Conservation (phyloP, 1,140 invertebrate genomes). For the Cydia strobilella region DNA sequence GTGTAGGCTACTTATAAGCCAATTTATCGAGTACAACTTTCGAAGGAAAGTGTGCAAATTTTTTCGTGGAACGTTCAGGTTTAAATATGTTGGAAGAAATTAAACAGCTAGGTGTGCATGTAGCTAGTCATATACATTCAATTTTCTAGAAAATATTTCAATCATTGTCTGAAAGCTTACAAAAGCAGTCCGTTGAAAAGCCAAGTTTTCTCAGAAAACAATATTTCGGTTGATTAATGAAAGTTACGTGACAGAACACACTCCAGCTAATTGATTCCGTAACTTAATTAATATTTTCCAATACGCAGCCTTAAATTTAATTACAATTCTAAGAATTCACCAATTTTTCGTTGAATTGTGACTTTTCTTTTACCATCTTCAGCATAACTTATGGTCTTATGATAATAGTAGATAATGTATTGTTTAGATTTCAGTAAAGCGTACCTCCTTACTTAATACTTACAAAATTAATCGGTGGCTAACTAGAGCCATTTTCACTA, state of each 20-base stretch:
- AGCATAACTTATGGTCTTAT: too few relatives aligned
- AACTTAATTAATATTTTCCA: slow-evolving; percentile 6
- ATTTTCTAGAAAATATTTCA: background rate
- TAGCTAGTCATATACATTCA: background rate
- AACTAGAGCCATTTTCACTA: too few relatives aligned
- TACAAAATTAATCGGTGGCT: too few relatives aligned
- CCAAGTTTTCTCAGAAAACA: background rate
- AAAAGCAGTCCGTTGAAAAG: background rate
- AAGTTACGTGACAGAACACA: background rate
- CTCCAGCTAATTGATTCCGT: background rate
- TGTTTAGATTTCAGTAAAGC: too few relatives aligned
- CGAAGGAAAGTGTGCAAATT: too few relatives aligned
- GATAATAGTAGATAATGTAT: too few relatives aligned
- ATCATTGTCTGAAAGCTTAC: background rate
- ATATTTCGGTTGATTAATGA: background rate
- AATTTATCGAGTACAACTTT: too few relatives aligned
- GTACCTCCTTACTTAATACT: too few relatives aligned
- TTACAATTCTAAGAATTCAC: background rate
- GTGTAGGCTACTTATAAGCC: too few relatives aligned
- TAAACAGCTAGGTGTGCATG: too few relatives aligned
- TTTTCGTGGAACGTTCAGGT: too few relatives aligned
- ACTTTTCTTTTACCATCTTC: background rate
- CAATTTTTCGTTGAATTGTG: background rate
- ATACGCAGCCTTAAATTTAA: background rate
- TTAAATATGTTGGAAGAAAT: too few relatives aligned